A percentile compares a stretch with the other conserved stretches of the same genome.
phyloP scores from a whole-genome alignment of 1,140 invertebrate genomes.

The Drosophila equinoxialis region DNA sequence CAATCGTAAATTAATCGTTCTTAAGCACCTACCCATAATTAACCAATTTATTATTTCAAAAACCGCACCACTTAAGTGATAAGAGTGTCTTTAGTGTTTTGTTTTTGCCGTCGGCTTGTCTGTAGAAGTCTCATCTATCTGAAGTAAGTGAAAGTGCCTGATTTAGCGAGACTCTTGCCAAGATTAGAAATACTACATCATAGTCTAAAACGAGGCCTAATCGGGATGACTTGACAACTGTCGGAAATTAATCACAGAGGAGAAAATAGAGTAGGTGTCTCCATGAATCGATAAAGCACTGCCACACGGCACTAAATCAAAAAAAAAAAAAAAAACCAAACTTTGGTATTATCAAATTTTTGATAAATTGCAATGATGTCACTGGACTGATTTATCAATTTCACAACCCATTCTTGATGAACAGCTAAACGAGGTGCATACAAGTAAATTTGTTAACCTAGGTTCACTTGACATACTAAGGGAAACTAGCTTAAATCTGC shows the following conservation, averaged over 20 bases:
- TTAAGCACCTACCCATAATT: constrained; percentile 3
- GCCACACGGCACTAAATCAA: neutral
- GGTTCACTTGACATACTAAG: constrained; percentile 30
- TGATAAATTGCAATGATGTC: constrained; percentile 21
- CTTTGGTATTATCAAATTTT: neutral
- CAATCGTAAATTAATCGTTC: constrained; percentile 3
- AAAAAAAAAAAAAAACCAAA: too few species aligned
- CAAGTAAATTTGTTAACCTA: constrained; percentile 52
- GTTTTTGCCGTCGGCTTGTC: constrained; percentile 6
- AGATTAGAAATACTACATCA: too few species aligned
- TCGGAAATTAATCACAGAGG: neutral
- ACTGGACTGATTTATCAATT: constrained; percentile 53
- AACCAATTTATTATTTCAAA: constrained; percentile 13
- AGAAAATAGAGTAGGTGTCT: neutral
- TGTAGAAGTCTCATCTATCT: neutral
- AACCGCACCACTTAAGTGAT: constrained; percentile 13
- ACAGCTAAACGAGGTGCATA: constrained; percentile 23
- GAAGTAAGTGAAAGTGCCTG: neutral
- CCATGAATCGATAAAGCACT: neutral
- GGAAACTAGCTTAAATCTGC: neutral
- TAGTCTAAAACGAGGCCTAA: neutral
- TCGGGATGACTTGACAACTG: neutral
- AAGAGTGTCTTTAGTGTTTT: neutral
- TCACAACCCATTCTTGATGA: constrained; percentile 37
- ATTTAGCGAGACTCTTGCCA: neutral